A percentile compares a stretch with the other conserved stretches of the same genome.
These are phyloP conservation scores for Macaca nemestrina DNA, from an alignment of 2,113 vertebrate genomes.

Conservation along the genomic window DNA sequence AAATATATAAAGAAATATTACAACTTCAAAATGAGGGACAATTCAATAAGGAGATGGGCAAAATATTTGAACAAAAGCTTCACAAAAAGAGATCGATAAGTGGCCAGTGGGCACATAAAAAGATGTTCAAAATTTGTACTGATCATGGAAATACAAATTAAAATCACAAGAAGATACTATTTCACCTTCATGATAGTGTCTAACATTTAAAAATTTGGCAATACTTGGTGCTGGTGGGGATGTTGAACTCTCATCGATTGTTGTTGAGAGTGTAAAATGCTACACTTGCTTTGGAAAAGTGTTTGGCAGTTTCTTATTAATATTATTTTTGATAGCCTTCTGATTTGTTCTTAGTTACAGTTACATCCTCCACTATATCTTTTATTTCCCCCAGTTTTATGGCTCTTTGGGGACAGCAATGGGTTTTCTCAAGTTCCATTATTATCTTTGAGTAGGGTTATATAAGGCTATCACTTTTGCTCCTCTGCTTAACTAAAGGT, in stretches of 20 bases:
- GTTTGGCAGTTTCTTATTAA: not conserved
- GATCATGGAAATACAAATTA: not conserved
- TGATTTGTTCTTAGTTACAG: not conserved
- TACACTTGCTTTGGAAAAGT: not conserved
- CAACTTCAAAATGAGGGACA: not conserved
- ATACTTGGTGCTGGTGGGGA: not conserved
- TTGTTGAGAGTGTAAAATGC: not conserved
- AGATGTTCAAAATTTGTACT: not conserved
- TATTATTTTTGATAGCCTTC: not conserved
- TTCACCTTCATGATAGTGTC: not conserved
- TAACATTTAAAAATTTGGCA: not conserved
- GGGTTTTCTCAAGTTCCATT: not conserved
- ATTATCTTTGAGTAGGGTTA: not conserved
- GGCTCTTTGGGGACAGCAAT: not conserved
- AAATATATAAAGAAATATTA: conserved; percentile 9
- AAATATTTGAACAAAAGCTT: not conserved
- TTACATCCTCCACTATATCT: not conserved
- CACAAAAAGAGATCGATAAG: not conserved
- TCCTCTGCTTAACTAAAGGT: conserved; percentile 4
- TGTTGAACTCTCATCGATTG: not conserved
- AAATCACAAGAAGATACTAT: not conserved
- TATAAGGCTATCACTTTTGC: not conserved
- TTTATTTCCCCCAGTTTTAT: not conserved
- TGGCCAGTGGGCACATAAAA: not conserved
- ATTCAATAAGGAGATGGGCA: not conserved